A percentile compares a stretch with the other conserved stretches of the same genome.
Conservation (phyloP, 2,888 invertebrate species). For the Pyrrhia umbra region DNA sequence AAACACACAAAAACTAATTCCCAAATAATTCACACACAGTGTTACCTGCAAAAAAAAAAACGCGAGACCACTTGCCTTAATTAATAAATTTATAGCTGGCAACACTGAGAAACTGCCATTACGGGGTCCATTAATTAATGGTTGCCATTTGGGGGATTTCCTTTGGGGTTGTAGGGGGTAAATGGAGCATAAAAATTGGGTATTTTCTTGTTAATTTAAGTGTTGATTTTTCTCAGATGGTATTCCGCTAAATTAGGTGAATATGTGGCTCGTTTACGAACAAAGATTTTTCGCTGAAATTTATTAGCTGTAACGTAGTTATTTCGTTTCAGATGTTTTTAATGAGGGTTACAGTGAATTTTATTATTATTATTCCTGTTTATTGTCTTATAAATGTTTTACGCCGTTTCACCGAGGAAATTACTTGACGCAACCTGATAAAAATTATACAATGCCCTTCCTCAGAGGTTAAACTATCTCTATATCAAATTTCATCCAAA, state of each 20-base stretch:
- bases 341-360: background rate
- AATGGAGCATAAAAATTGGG: slow-evolving; percentile 62
- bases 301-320: slow-evolving; percentile 5
- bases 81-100: slow-evolving; percentile 64
- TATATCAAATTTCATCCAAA: too few relatives aligned
- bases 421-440: too few relatives aligned
- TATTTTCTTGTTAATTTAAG: slow-evolving; percentile 58
- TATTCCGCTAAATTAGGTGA: slow-evolving; percentile 32
- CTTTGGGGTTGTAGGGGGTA: slow-evolving; percentile 50
- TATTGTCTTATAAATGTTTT: too few relatives aligned
- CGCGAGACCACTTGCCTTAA: slow-evolving; percentile 59
- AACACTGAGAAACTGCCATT: slow-evolving; percentile 62
- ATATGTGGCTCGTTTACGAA: slow-evolving; percentile 21
- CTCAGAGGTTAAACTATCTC: too few relatives aligned
- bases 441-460: too few relatives aligned
- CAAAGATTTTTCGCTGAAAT: slow-evolving; percentile 8
- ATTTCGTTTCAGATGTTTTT: background rate
- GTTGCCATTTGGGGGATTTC: slow-evolving; percentile 63
- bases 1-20: slow-evolving; percentile 37
- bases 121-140: slow-evolving; percentile 67
- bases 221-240: slow-evolving; percentile 59
- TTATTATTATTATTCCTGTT: background rate
- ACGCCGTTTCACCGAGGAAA: too few relatives aligned
- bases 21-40: slow-evolving; percentile 46
- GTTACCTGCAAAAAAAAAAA: slow-evolving; percentile 60